Evolutionary conservation across 2,888 invertebrate species (phyloP), one percentile per base, ranked within the genome.

Genomic region (Sepioteuthis lessoniana): DNA sequence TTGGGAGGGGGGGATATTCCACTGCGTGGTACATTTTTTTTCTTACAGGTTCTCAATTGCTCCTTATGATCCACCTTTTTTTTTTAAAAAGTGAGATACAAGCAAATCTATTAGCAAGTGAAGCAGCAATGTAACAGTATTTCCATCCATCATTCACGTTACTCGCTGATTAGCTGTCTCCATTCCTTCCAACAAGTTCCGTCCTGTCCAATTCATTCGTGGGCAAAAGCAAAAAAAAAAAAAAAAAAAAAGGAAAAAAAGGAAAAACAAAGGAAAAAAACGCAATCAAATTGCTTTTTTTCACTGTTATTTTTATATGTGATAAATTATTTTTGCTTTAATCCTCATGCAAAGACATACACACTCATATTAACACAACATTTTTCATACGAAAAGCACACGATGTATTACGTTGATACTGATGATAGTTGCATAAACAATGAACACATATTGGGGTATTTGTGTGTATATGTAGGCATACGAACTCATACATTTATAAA

Each of bases 101-200:
- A n/a, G n/a, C 76, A n/a, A 76, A 35, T 13, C 16, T n/a, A n/a
- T 76, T 35, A 76, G n/a, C 76, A 16, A 13, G 76, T 35, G 19
- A 76, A 76, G n/a, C 76, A n/a, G n/a, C n/a, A n/a, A 76, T 35
- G 76, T n/a, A n/a, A n/a, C n/a, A 76, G 76, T 76, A n/a, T 76
- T n/a, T 76, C 76, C 76, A n/a, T 76, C 76, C 76, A 76, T 35
- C 76, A 76, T 76, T 76, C 76, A 35, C 76, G 76, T 76, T 76
- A 25, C 76, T 55, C 25, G 55, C 55, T 55, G 55, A 55, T 55
- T 47, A 47, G 13, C 47, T 13, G 47, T 47, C 47, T 31, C 28
- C 60, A 60, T 8, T 76, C 76, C 13, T n/a, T 76, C 16, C 13
- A 76, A 76, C 76, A 16, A 76, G n/a, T 76, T 76, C 35, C 76